A percentile compares a stretch with the other conserved stretches of the same genome.
Evolutionary conservation across 2,113 vertebrate species (phyloP).

Genomic region (Propithecus coquereli): DNA sequence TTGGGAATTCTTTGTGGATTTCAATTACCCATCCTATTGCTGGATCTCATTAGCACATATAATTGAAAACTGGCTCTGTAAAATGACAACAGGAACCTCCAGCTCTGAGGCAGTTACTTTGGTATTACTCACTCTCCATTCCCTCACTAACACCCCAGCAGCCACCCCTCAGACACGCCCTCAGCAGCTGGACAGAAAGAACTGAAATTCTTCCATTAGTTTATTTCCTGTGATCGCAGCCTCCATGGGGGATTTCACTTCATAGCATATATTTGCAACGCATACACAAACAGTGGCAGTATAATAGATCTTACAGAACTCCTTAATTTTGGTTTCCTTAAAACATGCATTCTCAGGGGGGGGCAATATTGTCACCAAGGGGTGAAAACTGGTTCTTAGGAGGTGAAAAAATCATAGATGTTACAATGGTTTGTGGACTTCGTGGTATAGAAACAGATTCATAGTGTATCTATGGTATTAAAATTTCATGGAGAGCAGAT

Average conservation of each 20-base stretch:
- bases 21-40: slow-evolving; percentile 56
- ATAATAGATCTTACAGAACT: background rate
- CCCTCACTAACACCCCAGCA: background rate
- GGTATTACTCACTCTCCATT: background rate
- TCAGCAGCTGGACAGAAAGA: background rate
- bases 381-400: background rate
- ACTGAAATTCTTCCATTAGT: background rate
- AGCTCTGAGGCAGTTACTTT: background rate
- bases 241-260: background rate
- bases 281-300: background rate
- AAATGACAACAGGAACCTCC: slow-evolving; percentile 25
- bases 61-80: slow-evolving; percentile 62
- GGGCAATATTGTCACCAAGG: background rate
- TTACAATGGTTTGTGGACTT: background rate
- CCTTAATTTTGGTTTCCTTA: background rate
- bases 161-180: background rate
- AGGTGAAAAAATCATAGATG: background rate
- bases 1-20: slow-evolving; percentile 65
- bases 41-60: slow-evolving; percentile 62
- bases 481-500: background rate
- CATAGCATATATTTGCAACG: background rate
- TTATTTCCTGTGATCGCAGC: background rate
- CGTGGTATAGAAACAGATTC: background rate
- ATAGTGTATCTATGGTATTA: background rate
- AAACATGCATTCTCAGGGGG: background rate